A percentile compares a stretch with the other conserved stretches of the same genome.
Conservation (phyloP, 1,140 invertebrate genomes). For the silkworm (Bombyx mori) region DNA sequence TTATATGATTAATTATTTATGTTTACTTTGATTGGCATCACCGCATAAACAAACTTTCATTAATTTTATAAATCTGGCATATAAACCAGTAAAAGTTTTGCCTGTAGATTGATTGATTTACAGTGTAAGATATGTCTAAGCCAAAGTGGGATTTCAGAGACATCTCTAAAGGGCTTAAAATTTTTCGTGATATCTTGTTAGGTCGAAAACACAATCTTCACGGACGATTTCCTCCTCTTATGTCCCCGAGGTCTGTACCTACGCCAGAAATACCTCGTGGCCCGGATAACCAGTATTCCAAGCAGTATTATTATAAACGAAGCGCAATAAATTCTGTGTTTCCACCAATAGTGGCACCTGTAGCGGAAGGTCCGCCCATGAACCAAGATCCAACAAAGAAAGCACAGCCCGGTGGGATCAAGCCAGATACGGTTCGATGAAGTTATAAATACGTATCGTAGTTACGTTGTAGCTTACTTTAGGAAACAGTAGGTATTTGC, state of each 20-base stretch:
- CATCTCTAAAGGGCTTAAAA: conserved; percentile 31
- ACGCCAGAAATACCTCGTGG: conserved; percentile 37
- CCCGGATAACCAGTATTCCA: conserved; percentile 35
- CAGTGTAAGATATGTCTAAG: conserved; percentile 14
- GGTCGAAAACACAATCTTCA: conserved; percentile 45
- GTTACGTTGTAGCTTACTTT: no score
- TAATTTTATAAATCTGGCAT: not conserved
- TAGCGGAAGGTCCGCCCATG: conserved; percentile 33
- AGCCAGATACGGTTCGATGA: conserved; percentile 21
- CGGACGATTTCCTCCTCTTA: conserved; percentile 30
- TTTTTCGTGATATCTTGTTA: conserved; percentile 40
- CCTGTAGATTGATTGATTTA: not conserved
- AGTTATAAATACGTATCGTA: no score
- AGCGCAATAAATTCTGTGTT: conserved; percentile 37
- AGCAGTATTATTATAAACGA: conserved; percentile 37
- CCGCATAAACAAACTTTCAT: no score
- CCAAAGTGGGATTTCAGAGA: conserved; percentile 31
- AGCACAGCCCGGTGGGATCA: conserved; percentile 11
- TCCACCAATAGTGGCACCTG: conserved; percentile 44
- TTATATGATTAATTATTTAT: no score
- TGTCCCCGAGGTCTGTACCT: conserved; percentile 44
- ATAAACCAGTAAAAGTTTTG: not conserved
- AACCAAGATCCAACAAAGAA: conserved; percentile 19
- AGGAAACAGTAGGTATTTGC: no score
- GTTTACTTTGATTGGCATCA: no score